phyloP scores from a whole-genome alignment of 2,797 vertebrate species.

The Amniataba percoides region DNA sequence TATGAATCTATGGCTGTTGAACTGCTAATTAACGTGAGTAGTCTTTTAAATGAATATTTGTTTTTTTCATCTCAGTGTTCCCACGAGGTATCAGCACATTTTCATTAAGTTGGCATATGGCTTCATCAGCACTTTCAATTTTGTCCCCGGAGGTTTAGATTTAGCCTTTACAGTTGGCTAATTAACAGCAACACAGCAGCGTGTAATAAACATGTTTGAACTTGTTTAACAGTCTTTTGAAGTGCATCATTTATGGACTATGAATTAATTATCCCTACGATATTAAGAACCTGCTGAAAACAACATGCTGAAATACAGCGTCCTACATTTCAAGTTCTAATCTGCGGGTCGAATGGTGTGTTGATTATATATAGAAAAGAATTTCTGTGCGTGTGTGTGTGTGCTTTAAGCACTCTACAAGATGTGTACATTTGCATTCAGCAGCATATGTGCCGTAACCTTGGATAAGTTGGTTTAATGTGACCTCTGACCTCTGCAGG shows the following conservation, averaged over 20 bases:
- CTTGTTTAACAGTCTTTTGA: conserved; percentile 46
- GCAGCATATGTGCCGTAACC: conserved; percentile 20
- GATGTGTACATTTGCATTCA: conserved; percentile 39
- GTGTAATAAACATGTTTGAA: conserved; percentile 45
- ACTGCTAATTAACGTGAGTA: conserved; percentile 8
- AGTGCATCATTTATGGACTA: conserved; percentile 35
- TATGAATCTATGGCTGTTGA: conserved; percentile 7
- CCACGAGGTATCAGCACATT: conserved; percentile 12
- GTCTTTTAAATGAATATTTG: not conserved
- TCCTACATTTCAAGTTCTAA: conserved; percentile 8
- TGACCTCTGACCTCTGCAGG: conserved; percentile 64
- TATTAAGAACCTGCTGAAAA: conserved; percentile 4
- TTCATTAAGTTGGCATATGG: conserved; percentile 8
- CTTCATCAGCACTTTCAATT: conserved; percentile 36
- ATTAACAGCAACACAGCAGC: conserved; percentile 50
- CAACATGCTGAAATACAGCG: conserved; percentile 20
- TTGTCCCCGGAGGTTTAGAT: conserved; percentile 24
- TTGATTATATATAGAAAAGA: conserved; percentile 44
- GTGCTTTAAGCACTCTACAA: conserved; percentile 55
- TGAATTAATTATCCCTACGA: conserved; percentile 39
- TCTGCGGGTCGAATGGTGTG: conserved; percentile 32
- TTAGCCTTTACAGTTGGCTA: conserved; percentile 49
- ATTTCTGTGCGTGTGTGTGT: conserved; percentile 29
- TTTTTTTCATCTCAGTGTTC: conserved; percentile 10
- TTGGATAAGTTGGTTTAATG: conserved; percentile 27